Base-by-base conservation (phyloP, 2,888 invertebrate genomes). In the Acanthopleura granulata region DNA sequence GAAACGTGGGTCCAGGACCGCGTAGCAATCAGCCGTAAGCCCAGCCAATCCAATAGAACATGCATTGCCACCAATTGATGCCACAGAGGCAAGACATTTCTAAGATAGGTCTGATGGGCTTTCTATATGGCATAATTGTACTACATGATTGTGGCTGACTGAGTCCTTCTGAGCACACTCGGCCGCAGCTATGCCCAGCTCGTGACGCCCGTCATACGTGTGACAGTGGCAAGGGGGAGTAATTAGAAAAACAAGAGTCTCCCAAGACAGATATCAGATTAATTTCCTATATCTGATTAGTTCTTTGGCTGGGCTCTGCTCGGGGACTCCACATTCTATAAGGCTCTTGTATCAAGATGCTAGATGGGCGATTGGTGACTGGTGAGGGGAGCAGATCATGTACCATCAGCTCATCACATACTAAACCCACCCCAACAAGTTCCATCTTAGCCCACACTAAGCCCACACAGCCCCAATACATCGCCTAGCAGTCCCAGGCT, bases 201-300 rank as follows among this genome's bases (percentile, higher is more conserved):
- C 66, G 29, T 9, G 15, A 15, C 25, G 57, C 22, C 22, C 6
- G 66, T 22, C 29, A 27, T 27, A 66, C 22, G 27, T 27, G 66
- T 27, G 22, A 66, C 29, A 16, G 29, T 6, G 22, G 16, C 15
- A 22, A 27, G 25, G 22, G 66, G 15, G 22, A 66, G 66, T 66
- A 66, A 66, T 66, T 66, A 66, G 22, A 66, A 66, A 66, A 66
- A 66, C 66, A 66, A 66, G 4, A 57, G 57, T 57, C 22, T 18
- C 57, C 57, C 57, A 57, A 57, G 66, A 66, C 27, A 66, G 27
- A 66, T 66, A 66, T 66, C 66, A 66, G 66, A 66, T 66, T 66
- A 66, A 66, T 66, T 66, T 66, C 66, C 66, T 66, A 66, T 66
- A 66, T 66, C 66, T 27, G 66, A 66, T 66, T 57, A 57, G 57